A percentile compares a stretch with the other conserved stretches of the same genome.
These are phyloP conservation scores for Columba livia DNA, from an alignment of 2,113 vertebrate species.

Conservation along the genomic window DNA sequence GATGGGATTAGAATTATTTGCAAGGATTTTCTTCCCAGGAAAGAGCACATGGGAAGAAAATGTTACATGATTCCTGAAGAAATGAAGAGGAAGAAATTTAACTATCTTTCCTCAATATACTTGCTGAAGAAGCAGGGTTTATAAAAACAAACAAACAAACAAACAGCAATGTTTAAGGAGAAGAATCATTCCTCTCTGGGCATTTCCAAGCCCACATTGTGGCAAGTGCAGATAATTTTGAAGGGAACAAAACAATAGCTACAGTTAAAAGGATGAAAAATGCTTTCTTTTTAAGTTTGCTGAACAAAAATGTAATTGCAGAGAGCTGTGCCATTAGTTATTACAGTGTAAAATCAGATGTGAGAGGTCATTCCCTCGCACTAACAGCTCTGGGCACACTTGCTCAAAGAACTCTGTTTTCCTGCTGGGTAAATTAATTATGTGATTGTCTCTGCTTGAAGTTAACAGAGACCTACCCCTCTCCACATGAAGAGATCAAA, in stretches of 20 bases:
- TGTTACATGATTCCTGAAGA: background rate
- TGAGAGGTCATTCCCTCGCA: conserved; percentile 35
- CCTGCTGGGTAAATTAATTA: conserved; percentile 59
- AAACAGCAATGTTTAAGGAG: background rate
- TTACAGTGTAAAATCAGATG: conserved; percentile 28
- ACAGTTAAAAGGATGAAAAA: background rate
- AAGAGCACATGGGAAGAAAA: background rate
- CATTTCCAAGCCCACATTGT: background rate
- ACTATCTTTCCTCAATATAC: background rate
- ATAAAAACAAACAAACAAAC: background rate
- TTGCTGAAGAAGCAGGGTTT: background rate
- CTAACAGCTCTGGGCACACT: conserved; percentile 23
- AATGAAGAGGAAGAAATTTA: background rate
- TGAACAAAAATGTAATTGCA: background rate
- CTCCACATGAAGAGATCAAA: conserved; percentile 22
- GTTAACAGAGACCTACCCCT: conserved; percentile 20
- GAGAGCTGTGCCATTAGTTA: background rate
- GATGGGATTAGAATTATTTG: background rate
- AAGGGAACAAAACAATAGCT: background rate
- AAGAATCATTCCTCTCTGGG: background rate
- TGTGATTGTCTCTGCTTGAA: conserved; percentile 40
- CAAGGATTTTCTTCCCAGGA: background rate
- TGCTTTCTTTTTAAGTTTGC: background rate
- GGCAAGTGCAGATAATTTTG: background rate
- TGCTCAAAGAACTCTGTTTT: conserved; percentile 37